Evolutionary conservation across 2,888 invertebrate genomes (phyloP), one percentile per base, ranked within the genome.

Genomic region (Nebria salina): DNA sequence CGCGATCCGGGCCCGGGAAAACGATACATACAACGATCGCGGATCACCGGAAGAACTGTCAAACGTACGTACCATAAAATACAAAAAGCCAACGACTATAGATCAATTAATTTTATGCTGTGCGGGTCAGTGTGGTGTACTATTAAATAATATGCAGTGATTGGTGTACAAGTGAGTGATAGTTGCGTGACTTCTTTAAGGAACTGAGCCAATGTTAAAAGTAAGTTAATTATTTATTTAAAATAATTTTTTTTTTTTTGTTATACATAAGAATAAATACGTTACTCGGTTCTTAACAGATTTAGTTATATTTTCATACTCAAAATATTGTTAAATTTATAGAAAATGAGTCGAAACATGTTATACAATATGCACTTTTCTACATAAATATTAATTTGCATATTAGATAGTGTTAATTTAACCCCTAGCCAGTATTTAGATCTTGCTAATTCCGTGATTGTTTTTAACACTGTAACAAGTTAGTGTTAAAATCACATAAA

Each of bases 1-100:
- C 41, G 73, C n/a, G 73, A 78, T 41, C 73, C 25, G 73, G 78
- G 73, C 78, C 73, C 65, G 78, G 78, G 72, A 73, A 77, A 73
- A 76, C 68, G 70, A 25, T 25, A 25, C 20, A 11, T 70, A 20
- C 13, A 26, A 7, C 70, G 70, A 26, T 6, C 34, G 13, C 26
- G 13, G 26, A 34, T 15, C 70, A 70, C 20, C 54, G 54, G 54
- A 54, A 54, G 54, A 54, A 54, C 54, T 54, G 54, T 54, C 54
- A 54, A 54, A 54, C 54, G 54, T 54, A 54, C 54, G 54, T 54
- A 54, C 54, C 54, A 54, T 8, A 54, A 54, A 54, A 54, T 54
- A 54, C 54, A 13, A 54, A 13, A 11, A 54, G 54, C 54, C 2
- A 54, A 54, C 13, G 54, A 54, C 54, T 54, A 13, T 54, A 54